Conservation (phyloP, 1,140 invertebrate species). For the Nymphalis io region DNA sequence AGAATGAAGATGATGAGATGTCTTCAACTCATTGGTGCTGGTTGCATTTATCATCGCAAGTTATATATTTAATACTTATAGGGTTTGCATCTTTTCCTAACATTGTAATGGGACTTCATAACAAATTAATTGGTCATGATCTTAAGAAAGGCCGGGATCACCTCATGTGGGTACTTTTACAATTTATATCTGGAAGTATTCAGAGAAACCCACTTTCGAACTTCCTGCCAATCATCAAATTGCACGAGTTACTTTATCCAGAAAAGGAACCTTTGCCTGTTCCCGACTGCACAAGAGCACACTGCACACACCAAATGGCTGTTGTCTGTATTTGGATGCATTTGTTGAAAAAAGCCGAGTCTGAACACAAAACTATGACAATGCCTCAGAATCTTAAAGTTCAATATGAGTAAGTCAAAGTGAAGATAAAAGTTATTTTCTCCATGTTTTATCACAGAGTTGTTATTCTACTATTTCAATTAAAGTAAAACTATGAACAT, state of each 20-base stretch:
- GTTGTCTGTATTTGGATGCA: slow-evolving; percentile 98
- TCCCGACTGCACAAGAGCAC: slow-evolving; percentile 92
- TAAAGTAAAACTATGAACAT: not conserved
- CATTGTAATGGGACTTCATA: slow-evolving; percentile 93
- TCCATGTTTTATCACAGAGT: not conserved
- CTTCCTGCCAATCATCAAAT: slow-evolving; percentile 94
- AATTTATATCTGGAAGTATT: slow-evolving; percentile 98
- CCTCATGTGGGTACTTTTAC: slow-evolving; percentile 98
- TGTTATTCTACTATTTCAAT: not conserved
- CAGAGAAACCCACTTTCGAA: slow-evolving; percentile 95
- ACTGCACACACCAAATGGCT: slow-evolving; percentile 95
- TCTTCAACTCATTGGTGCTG: slow-evolving; percentile 91
- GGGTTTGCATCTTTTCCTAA: slow-evolving; percentile 96
- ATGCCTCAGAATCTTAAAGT: slow-evolving; percentile 91
- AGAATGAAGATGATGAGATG: slow-evolving; percentile 84
- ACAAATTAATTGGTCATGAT: slow-evolving; percentile 90
- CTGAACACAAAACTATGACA: slow-evolving; percentile 89
- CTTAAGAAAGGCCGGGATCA: slow-evolving; percentile 95
- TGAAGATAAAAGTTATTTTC: slow-evolving; percentile 54
- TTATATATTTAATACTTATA: slow-evolving; percentile 97
- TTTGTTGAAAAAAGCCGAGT: slow-evolving; percentile 94
- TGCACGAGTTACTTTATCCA: slow-evolving; percentile 96
- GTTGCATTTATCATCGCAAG: slow-evolving; percentile 96
- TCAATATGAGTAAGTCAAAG: slow-evolving; percentile 88
- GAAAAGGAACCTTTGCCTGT: slow-evolving; percentile 94